A percentile compares a stretch with the other conserved stretches of the same genome.
These are phyloP conservation scores for Embiotoca jacksoni DNA, from an alignment of 2,113 vertebrate genomes.

Conservation along the genomic window DNA sequence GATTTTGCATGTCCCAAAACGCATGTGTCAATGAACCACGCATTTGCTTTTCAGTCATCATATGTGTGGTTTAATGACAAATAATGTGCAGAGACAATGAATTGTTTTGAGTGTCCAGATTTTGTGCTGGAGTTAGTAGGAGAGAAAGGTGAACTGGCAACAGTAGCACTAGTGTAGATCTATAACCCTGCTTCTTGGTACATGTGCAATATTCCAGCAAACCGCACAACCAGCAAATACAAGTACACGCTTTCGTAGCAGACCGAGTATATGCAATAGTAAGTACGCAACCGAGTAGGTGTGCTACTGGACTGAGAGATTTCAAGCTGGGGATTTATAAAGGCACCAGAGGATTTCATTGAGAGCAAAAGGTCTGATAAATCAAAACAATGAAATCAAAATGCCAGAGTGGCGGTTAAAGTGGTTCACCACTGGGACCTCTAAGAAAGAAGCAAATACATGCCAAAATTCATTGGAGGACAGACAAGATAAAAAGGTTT, in stretches of 20 bases:
- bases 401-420: conserved; percentile 40
- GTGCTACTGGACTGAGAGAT: conserved; percentile 8
- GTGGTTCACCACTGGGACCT: conserved; percentile 45
- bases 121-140: conserved; percentile 5
- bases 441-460: conserved; percentile 33
- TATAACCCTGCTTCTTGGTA: conserved; percentile 3
- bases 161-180: conserved; percentile 1
- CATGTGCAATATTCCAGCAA: conserved; percentile 4
- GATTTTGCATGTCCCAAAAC: neutral
- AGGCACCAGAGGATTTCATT: conserved; percentile 9
- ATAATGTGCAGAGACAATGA: neutral
- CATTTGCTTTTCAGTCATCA: conserved; percentile 1
- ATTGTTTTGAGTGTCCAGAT: conserved; percentile 19
- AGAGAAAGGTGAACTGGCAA: conserved; percentile 17
- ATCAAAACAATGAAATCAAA: conserved; percentile 46
- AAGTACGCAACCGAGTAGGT: conserved; percentile 7
- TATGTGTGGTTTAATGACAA: neutral
- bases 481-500: conserved; percentile 53
- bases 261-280: neutral
- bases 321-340: conserved; percentile 14
- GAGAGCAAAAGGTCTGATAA: conserved; percentile 45
- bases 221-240: conserved; percentile 17
- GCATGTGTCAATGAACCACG: neutral
- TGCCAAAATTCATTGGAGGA: conserved; percentile 50
- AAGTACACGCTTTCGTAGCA: conserved; percentile 16